Evolutionary conservation across 2,888 invertebrate species (phyloP), one percentile per base, ranked within the genome.

Genomic region (Drosophila dives): DNA sequence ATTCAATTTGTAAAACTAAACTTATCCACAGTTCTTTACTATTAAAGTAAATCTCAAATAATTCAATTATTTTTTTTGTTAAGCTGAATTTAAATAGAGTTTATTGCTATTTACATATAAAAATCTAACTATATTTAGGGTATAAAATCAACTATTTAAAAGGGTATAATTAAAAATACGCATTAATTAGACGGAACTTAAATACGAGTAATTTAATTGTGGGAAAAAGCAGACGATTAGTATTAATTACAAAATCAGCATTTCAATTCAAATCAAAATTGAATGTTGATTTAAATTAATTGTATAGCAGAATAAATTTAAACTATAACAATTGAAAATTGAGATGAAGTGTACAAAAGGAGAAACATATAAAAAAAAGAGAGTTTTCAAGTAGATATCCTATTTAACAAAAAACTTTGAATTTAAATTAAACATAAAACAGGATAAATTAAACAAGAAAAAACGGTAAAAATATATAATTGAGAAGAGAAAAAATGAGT

Each of bases 231-330:
- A 17, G 17, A 2, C 26, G 29, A 38, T 55, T 38, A 38, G 8
- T 38, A 7, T 38, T 38, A 38, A 55, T 55, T 38, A 38, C 12
- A n/a, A 6, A n/a, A 38, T n/a, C 38, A 38, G 8, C 26, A n/a
- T 10, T 15, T 17, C 17, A 53, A 11, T 36, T 53, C 2, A 23
- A 36, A 53, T 38, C 12, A n/a, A 38, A 55, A 29, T 55, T 29
- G 26, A 38, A 38, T 29, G 8, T 55, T 38, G 8, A 55, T 29
- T 38, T 38, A 36, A 38, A 55, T 54, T 38, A 38, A 55, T 26
- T 55, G 8, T 55, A 4, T 8, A 23, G 1, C 26, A 4, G 3
- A 3, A 1, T 17, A 12, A 36, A 6, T 11, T 7, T 2, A 17
- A 11, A 8, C 15, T 32, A 3, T 23, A 17, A 17, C 12, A 29